phyloP scores from a whole-genome alignment of 2,113 vertebrate species.

The Brienomyrus longianalis region DNA sequence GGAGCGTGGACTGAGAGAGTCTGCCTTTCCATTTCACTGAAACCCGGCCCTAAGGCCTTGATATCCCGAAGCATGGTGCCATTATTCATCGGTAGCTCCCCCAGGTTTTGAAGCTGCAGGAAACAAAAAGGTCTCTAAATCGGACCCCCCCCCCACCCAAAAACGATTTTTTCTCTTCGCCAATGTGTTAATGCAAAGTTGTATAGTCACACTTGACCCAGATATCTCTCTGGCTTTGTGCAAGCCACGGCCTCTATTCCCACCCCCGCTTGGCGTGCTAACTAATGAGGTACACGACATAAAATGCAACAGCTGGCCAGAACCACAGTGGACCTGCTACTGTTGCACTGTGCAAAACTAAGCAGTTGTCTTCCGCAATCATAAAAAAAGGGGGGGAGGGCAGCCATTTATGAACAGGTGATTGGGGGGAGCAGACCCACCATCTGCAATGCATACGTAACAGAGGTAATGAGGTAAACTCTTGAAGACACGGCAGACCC shows the following conservation, averaged over 20 bases:
- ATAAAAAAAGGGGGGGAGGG: not conserved
- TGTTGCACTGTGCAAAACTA: not conserved
- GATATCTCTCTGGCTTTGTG: not conserved
- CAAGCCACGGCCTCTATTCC: not conserved
- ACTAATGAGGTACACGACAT: constrained; percentile 3
- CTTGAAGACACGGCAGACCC: not conserved
- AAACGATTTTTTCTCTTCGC: not conserved
- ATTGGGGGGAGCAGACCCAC: not conserved
- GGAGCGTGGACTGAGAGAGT: not conserved
- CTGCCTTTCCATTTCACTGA: not conserved
- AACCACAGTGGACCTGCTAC: not conserved
- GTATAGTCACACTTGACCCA: not conserved
- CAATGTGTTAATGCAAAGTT: not conserved
- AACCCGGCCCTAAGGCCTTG: not conserved
- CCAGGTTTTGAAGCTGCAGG: not conserved
- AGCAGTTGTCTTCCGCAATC: not conserved
- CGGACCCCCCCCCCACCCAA: not conserved
- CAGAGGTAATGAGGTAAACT: not conserved
- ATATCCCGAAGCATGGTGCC: not conserved
- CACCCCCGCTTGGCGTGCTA: not conserved
- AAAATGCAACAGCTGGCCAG: not conserved
- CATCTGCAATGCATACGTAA: not conserved
- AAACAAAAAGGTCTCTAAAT: not conserved
- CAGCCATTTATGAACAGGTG: not conserved
- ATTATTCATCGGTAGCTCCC: not conserved